phyloP scores from a whole-genome alignment of 1,140 invertebrate genomes.

The Formica exsecta region DNA sequence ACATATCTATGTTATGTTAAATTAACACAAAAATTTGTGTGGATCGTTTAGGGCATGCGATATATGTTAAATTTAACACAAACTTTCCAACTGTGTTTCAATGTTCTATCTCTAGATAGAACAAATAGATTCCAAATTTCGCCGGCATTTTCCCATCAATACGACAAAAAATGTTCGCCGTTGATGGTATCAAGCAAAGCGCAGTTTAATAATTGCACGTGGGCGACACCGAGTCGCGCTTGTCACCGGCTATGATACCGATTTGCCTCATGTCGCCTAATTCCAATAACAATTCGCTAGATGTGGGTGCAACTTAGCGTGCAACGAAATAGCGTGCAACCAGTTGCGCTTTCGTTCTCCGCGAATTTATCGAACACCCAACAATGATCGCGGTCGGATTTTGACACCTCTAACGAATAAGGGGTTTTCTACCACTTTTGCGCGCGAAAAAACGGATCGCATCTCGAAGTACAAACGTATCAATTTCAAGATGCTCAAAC shows the following conservation, averaged over 20 bases:
- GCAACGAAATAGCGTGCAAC: slow-evolving; percentile 16
- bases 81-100: too few relatives aligned
- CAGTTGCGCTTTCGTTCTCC: neutral
- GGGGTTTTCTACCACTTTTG: neutral
- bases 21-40: too few relatives aligned
- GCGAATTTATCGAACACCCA: neutral
- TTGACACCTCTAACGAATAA: neutral
- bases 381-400: neutral
- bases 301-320: slow-evolving; percentile 35
- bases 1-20: too few relatives aligned
- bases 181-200: slow-evolving; percentile 5
- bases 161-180: neutral
- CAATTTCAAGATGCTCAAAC: neutral
- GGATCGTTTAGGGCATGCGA: too few relatives aligned
- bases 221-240: slow-evolving; percentile 47
- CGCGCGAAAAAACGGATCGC: neutral
- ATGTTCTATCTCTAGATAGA: too few relatives aligned
- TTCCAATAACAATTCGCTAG: neutral
- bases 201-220: slow-evolving; percentile 41
- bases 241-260: neutral
- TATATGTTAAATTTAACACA: too few relatives aligned
- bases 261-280: slow-evolving; percentile 29
- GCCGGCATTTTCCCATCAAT: neutral
- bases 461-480: neutral
- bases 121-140: neutral